These are phyloP conservation scores for Antigone vipio DNA, from an alignment of 2,113 vertebrate genomes.

Conservation along the genomic window DNA sequence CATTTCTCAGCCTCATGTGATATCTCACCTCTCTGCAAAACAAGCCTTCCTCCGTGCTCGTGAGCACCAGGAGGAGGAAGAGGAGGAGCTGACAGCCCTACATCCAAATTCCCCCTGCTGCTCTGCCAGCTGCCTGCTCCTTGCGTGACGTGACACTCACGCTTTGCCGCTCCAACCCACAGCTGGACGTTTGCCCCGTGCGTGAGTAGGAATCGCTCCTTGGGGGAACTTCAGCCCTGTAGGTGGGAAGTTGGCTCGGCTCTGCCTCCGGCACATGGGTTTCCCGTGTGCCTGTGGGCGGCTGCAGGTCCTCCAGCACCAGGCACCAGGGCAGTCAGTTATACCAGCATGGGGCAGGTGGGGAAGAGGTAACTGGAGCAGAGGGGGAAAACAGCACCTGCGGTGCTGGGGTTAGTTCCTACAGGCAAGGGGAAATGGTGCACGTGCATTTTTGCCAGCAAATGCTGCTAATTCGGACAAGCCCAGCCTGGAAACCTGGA, in stretches of 20 bases:
- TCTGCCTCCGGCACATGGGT: neutral
- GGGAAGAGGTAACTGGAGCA: neutral
- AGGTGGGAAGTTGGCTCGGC: neutral
- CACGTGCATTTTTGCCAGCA: neutral
- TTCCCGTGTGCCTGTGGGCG: neutral
- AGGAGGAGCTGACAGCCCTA: slow-evolving; percentile 35
- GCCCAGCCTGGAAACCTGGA: neutral
- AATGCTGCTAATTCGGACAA: neutral
- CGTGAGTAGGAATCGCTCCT: neutral
- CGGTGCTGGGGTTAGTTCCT: neutral
- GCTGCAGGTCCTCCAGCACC: accelerated
- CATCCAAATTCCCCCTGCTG: slow-evolving; percentile 9
- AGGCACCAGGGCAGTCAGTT: neutral
- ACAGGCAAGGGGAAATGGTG: neutral
- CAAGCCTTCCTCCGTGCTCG: slow-evolving; percentile 30
- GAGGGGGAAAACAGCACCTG: neutral
- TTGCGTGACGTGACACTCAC: neutral
- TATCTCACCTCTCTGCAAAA: slow-evolving; percentile 47
- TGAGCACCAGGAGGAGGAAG: slow-evolving; percentile 5
- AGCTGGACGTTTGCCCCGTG: neutral
- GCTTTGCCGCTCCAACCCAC: neutral
- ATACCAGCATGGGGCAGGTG: neutral
- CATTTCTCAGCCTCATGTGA: neutral
- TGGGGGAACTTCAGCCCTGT: neutral
- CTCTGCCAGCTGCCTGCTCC: slow-evolving; percentile 36